phyloP scores from a whole-genome alignment of 2,797 vertebrate species.

The Phalanger gymnotis region DNA sequence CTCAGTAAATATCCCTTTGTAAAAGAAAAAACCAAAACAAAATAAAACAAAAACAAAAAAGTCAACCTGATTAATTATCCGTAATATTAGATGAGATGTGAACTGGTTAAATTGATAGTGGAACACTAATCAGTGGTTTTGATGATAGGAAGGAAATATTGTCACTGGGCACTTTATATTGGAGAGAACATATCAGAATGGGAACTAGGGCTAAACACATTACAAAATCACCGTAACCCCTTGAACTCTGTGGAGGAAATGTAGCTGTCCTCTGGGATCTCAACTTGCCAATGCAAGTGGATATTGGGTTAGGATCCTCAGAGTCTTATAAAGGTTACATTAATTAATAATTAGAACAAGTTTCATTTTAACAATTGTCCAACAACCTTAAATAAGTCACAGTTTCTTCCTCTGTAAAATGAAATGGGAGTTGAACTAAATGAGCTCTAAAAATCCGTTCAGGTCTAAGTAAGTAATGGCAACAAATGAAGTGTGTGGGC shows the following conservation, averaged over 20 bases:
- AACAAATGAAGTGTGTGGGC: background rate
- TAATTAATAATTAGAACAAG: background rate
- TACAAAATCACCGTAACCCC: background rate
- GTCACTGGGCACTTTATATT: background rate
- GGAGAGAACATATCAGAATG: background rate
- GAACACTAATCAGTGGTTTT: background rate
- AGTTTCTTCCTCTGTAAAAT: background rate
- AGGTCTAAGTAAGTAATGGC: background rate
- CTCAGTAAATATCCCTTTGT: background rate
- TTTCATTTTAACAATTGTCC: background rate
- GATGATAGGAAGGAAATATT: background rate
- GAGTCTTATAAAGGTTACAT: background rate
- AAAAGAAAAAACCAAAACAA: background rate
- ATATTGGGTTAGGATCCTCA: background rate
- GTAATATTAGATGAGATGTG: background rate
- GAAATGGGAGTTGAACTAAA: background rate
- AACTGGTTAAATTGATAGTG: background rate
- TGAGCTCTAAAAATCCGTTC: background rate
- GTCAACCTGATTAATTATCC: background rate
- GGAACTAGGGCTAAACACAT: background rate
- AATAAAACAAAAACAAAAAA: background rate
- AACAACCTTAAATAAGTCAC: background rate
- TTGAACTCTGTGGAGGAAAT: background rate
- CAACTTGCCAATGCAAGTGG: background rate
- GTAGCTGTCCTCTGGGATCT: background rate